phyloP scores from a whole-genome alignment of 1,140 invertebrate genomes.

The Diuraphis noxia region DNA sequence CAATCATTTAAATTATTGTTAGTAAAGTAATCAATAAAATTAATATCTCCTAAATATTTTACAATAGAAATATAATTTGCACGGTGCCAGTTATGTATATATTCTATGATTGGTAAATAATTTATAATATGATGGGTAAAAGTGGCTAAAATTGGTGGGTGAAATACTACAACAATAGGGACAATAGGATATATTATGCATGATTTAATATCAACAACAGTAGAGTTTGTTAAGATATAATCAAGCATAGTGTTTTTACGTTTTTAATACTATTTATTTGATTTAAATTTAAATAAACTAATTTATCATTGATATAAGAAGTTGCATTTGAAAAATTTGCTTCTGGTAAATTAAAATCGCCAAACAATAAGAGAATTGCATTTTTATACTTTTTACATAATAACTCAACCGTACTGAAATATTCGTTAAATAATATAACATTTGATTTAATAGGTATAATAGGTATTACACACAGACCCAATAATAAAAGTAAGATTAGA shows the following conservation, averaged over 20 bases:
- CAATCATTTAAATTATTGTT: neutral
- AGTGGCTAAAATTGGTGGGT: neutral
- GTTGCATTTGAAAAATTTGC: too few species aligned
- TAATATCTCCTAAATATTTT: neutral
- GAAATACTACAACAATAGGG: neutral
- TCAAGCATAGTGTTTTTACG: neutral
- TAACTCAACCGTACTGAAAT: neutral
- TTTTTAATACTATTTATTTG: neutral
- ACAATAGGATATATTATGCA: neutral
- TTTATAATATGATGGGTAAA: neutral
- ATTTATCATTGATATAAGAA: too few species aligned
- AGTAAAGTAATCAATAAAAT: neutral
- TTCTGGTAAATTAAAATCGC: too few species aligned
- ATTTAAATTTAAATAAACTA: neutral
- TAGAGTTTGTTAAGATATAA: neutral
- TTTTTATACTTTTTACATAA: neutral
- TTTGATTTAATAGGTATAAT: neutral
- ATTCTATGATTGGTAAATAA: neutral
- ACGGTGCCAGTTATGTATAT: neutral
- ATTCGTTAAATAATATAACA: neutral
- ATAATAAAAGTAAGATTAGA: neutral
- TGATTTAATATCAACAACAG: neutral
- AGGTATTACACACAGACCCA: neutral
- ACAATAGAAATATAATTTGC: neutral
- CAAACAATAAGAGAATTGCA: neutral